Evolutionary conservation across 2,113 vertebrate genomes (phyloP).

Genomic region (Cinclus cinclus): DNA sequence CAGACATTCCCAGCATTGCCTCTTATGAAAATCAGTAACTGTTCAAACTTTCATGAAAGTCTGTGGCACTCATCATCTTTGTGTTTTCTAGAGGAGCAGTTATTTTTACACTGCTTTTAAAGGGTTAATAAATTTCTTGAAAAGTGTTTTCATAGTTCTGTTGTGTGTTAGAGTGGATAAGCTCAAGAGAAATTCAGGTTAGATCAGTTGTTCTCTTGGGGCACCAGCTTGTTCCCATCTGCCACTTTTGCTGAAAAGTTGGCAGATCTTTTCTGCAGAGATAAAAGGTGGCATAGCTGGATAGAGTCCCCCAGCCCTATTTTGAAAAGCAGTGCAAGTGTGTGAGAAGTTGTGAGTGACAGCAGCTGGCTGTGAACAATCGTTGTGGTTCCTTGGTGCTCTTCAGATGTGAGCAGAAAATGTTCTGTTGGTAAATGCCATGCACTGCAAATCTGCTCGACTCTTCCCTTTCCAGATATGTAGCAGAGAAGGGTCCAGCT

Average conservation of each 20-base stretch:
- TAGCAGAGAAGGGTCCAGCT: neutral
- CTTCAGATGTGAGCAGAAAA: neutral
- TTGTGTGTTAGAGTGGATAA: neutral
- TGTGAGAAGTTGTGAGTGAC: neutral
- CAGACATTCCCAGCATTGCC: neutral
- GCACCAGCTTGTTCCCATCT: neutral
- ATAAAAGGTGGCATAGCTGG: neutral
- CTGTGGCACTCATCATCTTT: neutral
- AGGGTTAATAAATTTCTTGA: neutral
- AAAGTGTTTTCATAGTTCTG: neutral
- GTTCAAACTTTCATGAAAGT: neutral
- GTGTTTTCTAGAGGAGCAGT: neutral
- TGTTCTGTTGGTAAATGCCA: neutral
- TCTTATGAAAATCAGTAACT: neutral
- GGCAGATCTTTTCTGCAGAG: neutral
- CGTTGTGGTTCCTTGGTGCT: neutral
- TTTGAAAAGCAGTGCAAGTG: neutral
- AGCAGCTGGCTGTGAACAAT: neutral
- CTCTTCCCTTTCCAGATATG: neutral
- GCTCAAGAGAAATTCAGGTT: neutral
- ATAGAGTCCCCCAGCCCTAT: neutral
- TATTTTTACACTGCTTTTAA: neutral
- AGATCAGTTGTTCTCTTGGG: neutral
- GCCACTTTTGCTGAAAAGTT: neutral
- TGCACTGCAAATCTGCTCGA: neutral